Conservation (phyloP, 2,797 vertebrate species). For the Chelon labrosus region DNA sequence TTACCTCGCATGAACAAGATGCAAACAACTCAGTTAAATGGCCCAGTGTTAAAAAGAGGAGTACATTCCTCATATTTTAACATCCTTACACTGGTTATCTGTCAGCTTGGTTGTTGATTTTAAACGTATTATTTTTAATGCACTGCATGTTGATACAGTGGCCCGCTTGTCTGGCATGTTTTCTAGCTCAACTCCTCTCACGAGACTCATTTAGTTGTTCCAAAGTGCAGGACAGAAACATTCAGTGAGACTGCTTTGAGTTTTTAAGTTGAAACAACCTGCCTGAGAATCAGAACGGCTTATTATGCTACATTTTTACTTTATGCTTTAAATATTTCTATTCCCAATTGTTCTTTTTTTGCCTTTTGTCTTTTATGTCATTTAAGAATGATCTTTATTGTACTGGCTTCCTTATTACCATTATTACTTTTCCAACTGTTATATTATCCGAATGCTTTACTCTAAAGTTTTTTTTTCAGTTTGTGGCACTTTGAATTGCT, state of each 20-base stretch:
- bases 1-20: not conserved
- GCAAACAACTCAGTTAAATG: not conserved
- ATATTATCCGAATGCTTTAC: too few species aligned
- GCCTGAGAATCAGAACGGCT: not conserved
- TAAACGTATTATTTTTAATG: too few species aligned
- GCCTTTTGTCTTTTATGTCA: not conserved
- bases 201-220: not conserved
- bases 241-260: too few species aligned
- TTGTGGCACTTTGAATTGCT: not conserved
- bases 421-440: too few species aligned
- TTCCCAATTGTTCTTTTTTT: not conserved
- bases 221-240: too few species aligned
- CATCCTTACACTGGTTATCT: not conserved
- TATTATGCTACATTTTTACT: not conserved
- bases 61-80: not conserved
- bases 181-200: not conserved
- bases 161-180: too few species aligned
- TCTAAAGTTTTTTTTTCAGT: not conserved
- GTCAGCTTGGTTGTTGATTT: too few species aligned
- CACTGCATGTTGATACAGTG: too few species aligned
- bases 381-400: not conserved
- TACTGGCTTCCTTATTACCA: too few species aligned
- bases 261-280: not conserved
- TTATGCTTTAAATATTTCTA: not conserved
- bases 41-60: not conserved